Evolutionary conservation across 2,888 invertebrate genomes (phyloP).

Genomic region (Nebria brevicollis): DNA sequence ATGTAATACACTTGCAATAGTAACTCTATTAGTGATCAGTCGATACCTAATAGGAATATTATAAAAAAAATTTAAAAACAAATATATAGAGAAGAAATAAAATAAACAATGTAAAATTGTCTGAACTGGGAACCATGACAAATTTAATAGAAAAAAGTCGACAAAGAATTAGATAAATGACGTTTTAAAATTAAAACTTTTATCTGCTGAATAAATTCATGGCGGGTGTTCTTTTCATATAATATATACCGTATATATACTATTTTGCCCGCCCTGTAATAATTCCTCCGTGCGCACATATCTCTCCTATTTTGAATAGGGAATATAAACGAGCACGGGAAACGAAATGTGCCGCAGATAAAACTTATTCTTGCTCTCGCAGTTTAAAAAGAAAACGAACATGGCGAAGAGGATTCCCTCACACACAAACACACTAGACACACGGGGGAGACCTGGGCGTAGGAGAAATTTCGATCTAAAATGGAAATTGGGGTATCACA

Average conservation of each 20-base stretch:
- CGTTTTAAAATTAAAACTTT: conserved; percentile 1
- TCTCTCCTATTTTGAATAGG: conserved; percentile 40
- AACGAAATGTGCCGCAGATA: conserved; percentile 44
- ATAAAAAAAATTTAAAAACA: not conserved
- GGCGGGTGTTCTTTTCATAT: not conserved
- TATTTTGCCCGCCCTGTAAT: conserved; percentile 9
- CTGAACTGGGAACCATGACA: not conserved
- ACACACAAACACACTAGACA: not conserved
- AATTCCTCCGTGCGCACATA: conserved; percentile 26
- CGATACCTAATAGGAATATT: not conserved
- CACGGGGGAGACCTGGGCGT: conserved; percentile 35
- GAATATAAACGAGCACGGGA: conserved; percentile 27
- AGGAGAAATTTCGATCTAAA: conserved; percentile 61
- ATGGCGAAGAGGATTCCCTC: conserved; percentile 13
- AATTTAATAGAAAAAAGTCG: not conserved
- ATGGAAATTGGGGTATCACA: conserved; percentile 64
- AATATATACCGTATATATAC: conserved; percentile 1
- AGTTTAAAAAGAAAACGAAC: conserved; percentile 43
- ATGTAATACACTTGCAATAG: not conserved
- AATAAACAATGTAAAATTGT: not conserved
- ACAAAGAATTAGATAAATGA: not conserved
- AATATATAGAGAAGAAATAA: not conserved
- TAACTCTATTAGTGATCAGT: not conserved
- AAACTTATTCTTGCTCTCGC: conserved; percentile 39
- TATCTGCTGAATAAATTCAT: not conserved